phyloP scores from a whole-genome alignment of 2,113 vertebrate genomes.

The Pelecanus crispus region DNA sequence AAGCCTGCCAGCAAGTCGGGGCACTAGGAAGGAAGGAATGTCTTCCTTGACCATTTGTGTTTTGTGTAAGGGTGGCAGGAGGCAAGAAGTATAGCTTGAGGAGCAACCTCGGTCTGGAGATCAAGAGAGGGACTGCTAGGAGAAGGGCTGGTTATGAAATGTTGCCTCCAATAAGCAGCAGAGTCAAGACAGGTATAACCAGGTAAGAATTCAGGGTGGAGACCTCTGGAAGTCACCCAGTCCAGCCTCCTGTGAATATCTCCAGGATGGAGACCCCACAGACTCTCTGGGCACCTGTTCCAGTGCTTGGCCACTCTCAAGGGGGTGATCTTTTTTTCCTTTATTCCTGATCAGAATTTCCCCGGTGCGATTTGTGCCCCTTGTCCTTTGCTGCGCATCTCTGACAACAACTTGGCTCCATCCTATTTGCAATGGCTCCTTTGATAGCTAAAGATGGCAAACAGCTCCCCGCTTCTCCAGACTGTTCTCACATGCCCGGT shows the following conservation, averaged over 20 bases:
- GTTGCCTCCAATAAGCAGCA: not conserved
- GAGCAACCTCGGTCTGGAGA: not conserved
- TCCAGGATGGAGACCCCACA: not conserved
- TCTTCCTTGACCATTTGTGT: fast-evolving
- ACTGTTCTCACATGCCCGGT: not conserved
- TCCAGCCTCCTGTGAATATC: not conserved
- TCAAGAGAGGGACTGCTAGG: not conserved
- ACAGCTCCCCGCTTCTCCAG: not conserved
- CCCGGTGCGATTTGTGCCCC: not conserved
- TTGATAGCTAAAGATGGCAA: not conserved
- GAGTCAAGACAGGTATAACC: not conserved
- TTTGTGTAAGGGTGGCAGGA: not conserved
- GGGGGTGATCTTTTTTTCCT: not conserved
- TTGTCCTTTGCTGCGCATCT: not conserved
- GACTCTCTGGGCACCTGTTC: not conserved
- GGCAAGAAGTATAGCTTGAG: not conserved
- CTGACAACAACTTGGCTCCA: not conserved
- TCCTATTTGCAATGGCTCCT: not conserved
- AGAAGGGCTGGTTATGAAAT: not conserved
- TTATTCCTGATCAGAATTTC: not conserved
- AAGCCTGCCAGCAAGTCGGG: not conserved
- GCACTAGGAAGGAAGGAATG: not conserved
- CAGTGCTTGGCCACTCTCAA: not conserved
- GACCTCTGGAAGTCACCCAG: not conserved
- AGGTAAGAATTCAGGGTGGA: not conserved